Base-by-base conservation (phyloP, 2,888 invertebrate species). In the Leptodirus hochenwartii region DNA sequence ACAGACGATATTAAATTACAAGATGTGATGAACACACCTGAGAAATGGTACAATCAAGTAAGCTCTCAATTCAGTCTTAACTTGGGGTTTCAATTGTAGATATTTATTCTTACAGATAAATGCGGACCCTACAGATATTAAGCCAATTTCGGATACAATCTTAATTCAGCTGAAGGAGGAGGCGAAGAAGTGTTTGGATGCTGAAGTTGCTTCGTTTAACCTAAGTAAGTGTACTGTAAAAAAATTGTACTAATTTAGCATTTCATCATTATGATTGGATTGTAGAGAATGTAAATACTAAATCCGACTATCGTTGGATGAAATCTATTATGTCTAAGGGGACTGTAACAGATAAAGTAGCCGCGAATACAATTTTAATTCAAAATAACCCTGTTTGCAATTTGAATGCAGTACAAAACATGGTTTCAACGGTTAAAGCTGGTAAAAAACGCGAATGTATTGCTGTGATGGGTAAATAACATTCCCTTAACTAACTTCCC, bases 321-420 rank as follows among this genome's bases (percentile, higher is more conserved):
- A 67, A 70, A 41, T 78, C 76, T 2, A 69, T 88, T 6, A 58
- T 85, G 40, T 61, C 69, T 8, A 76, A 74, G 41, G 91, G 91
- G 38, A 87, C 88, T 1, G 65, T 75, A 1, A 68, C 74, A 1
- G 91, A 91, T 54, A 80, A 78, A 58, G 68, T 87, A 33, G 87
- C 90, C 3, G 88, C 88, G 0, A 70, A 75, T 34, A 76, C 78
- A 4, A 62, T 91, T 14, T 57, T 77, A 14, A 69, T 88, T 36
- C 77, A 87, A 62, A 77, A 85, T 45, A 76, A 74, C 41, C 82
- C 87, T 1, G 58, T 84, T n/a, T 77, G 78, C 49, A 80, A 76
- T 50, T 51, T 88, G 27, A 53, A 64, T 8, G 69, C 72, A 16
- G 50, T 90, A 13, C 65, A 69, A 32, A 69, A 68, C 43, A 55